Base-by-base conservation (phyloP, 2,797 vertebrate species). In the Pelobates cultripes region DNA sequence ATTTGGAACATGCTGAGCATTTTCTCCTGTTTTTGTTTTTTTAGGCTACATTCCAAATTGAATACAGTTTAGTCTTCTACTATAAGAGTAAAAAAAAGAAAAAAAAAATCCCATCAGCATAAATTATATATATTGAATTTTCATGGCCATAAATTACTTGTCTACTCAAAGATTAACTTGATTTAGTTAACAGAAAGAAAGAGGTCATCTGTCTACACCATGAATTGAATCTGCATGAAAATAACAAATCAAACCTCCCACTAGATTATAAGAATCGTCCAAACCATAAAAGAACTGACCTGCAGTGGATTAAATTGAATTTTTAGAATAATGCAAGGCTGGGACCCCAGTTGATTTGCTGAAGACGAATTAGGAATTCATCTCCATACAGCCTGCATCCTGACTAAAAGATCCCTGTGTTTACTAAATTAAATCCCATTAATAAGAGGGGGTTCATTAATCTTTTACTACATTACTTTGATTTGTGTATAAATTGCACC, bases 371-470 rank as follows among this genome's bases (percentile, higher is more conserved):
- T 47, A 74, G 72, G 75, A 53, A 71, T 76, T 79, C 41, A 79
- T 84, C 75, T 71, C 72, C 82, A 79, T 84, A 84, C 77, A 72
- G 82, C 66, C 57, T 70, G 72, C 47, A n/a, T 41, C 17, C 72
- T 57, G 77, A 79, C 75, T 84, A 84, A 71, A 75, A 17, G 51
- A 17, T 45, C 77, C 70, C 67, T 66, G 75, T 84, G 80, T 84
- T 84, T 84, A 79, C 72, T 71, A 84, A 72, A 79, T 84, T 84
- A 84, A 75, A 76, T 61, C 57, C 73, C 77, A 75, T 79, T 84
- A 79, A 71, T 84, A 76, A 42, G 68, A 81, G 71, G 51, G 57
- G 53, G 42, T 71, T 44, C 77, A 84, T 79, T 79, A 78, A 75
- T 69, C 82, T 74, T 66, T 63, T 57, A 7, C 17, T 70, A 61